Conservation (phyloP, 1,140 invertebrate species). For the Rhyzopertha dominica region DNA sequence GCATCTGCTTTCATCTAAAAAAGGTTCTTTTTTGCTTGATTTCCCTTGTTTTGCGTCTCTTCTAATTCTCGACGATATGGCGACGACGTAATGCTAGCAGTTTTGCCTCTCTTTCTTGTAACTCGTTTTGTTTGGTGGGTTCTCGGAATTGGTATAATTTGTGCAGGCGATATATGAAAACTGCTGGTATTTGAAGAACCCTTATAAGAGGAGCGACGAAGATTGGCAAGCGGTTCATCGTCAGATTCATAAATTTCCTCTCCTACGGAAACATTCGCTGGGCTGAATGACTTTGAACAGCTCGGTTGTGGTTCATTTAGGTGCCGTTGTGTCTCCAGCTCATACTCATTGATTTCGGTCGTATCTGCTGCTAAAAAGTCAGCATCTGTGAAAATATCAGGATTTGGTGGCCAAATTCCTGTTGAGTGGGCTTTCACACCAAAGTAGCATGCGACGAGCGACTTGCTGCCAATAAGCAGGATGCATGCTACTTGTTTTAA, state of each 20-base stretch:
- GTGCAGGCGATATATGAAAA: background rate
- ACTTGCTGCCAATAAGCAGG: no score
- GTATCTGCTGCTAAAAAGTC: constrained; percentile 40
- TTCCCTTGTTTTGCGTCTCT: no score
- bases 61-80: constrained; percentile 33
- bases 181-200: background rate
- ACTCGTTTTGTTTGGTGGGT: background rate
- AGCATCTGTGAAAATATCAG: constrained; percentile 39
- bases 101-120: constrained; percentile 29
- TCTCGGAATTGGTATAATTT: background rate
- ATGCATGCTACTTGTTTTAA: no score
- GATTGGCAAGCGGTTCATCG: background rate
- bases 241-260: background rate
- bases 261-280: background rate
- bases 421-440: no score
- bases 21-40: no score
- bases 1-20: no score
- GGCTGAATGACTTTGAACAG: no score
- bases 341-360: constrained; percentile 7
- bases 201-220: background rate
- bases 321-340: no score
- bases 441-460: no score
- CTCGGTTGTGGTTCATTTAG: no score
- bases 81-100: constrained; percentile 33
- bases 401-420: constrained; percentile 42